phyloP scores from a whole-genome alignment of 2,797 vertebrate species.

The Spondyliosoma cantharus region DNA sequence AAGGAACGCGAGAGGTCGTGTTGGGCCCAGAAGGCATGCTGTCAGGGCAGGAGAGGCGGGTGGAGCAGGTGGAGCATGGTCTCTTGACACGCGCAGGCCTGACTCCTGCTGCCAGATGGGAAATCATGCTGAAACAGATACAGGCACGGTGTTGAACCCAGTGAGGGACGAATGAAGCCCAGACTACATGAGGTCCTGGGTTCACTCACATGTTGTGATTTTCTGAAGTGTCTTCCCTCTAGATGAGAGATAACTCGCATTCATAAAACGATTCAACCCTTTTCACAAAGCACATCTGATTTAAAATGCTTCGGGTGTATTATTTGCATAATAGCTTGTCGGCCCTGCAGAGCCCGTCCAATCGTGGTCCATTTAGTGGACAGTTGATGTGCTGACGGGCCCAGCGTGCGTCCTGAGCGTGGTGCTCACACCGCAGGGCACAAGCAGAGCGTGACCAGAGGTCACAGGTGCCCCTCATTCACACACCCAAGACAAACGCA shows the following conservation, averaged over 20 bases:
- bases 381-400: conserved; percentile 81
- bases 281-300: conserved; percentile 30
- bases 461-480: conserved; percentile 89
- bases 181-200: background rate
- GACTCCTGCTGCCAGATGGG: conserved; percentile 25
- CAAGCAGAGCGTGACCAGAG: conserved; percentile 74
- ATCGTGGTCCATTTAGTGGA: conserved; percentile 75
- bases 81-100: conserved; percentile 70
- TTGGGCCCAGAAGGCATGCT: conserved; percentile 68
- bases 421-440: conserved; percentile 81
- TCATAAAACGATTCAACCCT: background rate
- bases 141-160: background rate
- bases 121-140: conserved; percentile 39
- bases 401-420: conserved; percentile 83
- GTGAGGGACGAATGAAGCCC: conserved; percentile 28
- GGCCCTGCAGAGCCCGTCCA: conserved; percentile 31
- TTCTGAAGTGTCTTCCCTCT: background rate
- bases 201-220: background rate
- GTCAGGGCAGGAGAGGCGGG: conserved; percentile 70
- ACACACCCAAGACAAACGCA: conserved; percentile 71
- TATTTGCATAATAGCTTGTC: conserved; percentile 52
- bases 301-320: conserved; percentile 22
- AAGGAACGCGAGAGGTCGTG: conserved; percentile 86
- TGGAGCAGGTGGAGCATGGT: conserved; percentile 8
- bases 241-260: background rate